Evolutionary conservation across 2,797 vertebrate species (phyloP).

Genomic region (Pantherophis vulpinus): DNA sequence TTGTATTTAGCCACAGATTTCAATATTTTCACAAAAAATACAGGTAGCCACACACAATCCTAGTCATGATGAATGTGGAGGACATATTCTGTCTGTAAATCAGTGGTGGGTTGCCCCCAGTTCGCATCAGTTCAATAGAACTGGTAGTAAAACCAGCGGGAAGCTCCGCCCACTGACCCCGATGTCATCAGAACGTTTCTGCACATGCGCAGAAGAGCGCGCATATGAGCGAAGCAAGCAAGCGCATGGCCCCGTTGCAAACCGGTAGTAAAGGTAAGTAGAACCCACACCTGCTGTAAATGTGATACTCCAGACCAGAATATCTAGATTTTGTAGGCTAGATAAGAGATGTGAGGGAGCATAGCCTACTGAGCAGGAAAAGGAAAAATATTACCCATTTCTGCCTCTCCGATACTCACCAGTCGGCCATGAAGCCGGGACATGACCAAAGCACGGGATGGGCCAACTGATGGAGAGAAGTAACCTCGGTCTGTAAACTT

Average conservation of each 20-base stretch:
- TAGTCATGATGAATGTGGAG: neutral
- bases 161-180: no score
- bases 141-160: no score
- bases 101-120: no score
- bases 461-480: neutral
- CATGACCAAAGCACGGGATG: slow-evolving; percentile 18
- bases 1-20: neutral
- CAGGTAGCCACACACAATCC: neutral
- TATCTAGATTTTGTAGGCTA: neutral
- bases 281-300: neutral
- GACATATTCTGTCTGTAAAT: neutral
- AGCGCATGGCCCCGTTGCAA: no score
- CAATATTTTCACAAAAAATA: neutral
- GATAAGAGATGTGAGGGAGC: neutral
- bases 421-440: slow-evolving; percentile 24
- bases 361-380: no score
- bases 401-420: slow-evolving; percentile 1
- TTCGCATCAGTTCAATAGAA: no score
- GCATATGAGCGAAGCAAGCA: no score
- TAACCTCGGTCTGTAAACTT: slow-evolving; percentile 20
- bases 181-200: no score
- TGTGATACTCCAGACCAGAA: neutral
- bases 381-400: neutral
- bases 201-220: no score
- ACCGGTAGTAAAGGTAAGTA: no score